phyloP scores from a whole-genome alignment of 2,113 vertebrate genomes.

The Cyprinodon tularosa region DNA sequence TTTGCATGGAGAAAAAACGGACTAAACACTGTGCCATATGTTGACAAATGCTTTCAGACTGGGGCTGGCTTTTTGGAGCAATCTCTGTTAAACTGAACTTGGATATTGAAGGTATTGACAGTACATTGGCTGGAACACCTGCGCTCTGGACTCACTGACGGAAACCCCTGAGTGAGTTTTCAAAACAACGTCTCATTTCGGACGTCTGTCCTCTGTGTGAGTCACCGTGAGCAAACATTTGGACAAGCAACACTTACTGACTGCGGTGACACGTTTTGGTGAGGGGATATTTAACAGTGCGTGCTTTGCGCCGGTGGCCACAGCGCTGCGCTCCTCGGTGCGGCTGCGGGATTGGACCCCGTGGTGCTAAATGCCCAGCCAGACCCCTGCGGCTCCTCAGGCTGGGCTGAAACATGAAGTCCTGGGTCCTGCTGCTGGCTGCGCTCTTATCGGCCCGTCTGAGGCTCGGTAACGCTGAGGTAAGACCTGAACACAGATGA shows the following conservation, averaged over 20 bases:
- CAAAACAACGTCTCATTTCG: constrained; percentile 30
- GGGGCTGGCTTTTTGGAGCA: constrained; percentile 1
- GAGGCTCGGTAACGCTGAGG: constrained; percentile 74
- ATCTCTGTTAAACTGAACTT: neutral
- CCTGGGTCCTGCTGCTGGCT: constrained; percentile 75
- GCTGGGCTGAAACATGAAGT: constrained; percentile 80
- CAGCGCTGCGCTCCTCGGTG: constrained; percentile 44
- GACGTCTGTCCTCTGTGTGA: constrained; percentile 63
- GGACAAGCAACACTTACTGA: constrained; percentile 25
- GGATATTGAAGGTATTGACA: neutral
- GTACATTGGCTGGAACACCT: neutral
- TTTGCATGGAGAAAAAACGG: neutral
- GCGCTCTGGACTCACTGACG: constrained; percentile 45
- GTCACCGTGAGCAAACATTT: constrained; percentile 63
- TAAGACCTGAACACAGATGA: constrained; percentile 56
- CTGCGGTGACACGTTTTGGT: constrained; percentile 46
- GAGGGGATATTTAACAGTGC: constrained; percentile 43
- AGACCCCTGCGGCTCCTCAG: constrained; percentile 75
- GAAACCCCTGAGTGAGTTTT: constrained; percentile 26
- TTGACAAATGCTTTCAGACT: constrained; percentile 3
- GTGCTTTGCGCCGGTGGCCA: constrained; percentile 21
- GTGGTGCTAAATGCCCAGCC: constrained; percentile 75
- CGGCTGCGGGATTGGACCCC: constrained; percentile 60
- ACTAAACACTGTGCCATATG: constrained; percentile 22
- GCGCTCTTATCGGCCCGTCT: constrained; percentile 69